These are phyloP conservation scores for Probosciger aterrimus DNA, from an alignment of 2,113 vertebrate genomes.

Conservation along the genomic window DNA sequence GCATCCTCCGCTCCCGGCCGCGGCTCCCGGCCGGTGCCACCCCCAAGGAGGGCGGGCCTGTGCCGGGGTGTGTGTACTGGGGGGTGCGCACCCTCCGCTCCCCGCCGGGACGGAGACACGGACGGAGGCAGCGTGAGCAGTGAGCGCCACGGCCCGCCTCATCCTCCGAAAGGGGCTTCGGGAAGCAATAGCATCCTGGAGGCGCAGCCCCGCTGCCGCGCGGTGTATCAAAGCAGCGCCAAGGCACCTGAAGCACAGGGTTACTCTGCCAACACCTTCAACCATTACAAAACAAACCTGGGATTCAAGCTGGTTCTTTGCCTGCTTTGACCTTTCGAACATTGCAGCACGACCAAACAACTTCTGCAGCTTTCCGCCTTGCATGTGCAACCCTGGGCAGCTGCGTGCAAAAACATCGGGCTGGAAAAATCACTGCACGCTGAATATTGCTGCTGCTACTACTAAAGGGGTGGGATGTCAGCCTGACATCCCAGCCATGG, in stretches of 20 bases:
- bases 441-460: neutral
- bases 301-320: neutral
- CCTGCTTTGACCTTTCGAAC: neutral
- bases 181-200: neutral
- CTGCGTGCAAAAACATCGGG: accelerated
- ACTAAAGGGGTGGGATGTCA: neutral
- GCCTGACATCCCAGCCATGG: accelerated
- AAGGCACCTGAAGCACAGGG: accelerated
- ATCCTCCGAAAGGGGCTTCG: neutral
- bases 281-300: neutral
- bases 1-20: neutral
- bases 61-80: neutral
- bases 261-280: neutral
- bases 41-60: neutral
- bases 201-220: neutral
- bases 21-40: neutral
- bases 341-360: neutral
- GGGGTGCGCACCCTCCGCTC: neutral
- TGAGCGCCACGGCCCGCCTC: no score
- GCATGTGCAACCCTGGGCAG: accelerated
- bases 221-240: neutral
- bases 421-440: neutral
- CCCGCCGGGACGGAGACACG: neutral
- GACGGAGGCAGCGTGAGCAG: neutral
- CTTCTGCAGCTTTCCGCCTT: neutral